These are phyloP conservation scores for Hecatera dysodea DNA, from an alignment of 2,888 invertebrate genomes.

Conservation along the genomic window DNA sequence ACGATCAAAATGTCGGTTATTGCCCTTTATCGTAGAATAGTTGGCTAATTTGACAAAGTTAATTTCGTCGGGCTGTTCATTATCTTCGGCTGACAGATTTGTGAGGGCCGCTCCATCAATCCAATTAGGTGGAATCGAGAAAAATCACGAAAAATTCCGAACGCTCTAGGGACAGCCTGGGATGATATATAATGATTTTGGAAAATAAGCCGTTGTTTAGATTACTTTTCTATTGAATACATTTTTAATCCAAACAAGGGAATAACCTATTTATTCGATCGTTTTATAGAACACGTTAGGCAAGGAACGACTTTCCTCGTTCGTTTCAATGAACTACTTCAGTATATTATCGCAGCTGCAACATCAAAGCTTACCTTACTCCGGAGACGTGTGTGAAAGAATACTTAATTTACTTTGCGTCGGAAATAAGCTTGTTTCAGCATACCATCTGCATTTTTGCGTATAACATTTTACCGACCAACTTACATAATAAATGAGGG, in stretches of 20 bases:
- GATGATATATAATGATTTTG: conserved; percentile 49
- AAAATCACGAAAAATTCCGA: conserved; percentile 73
- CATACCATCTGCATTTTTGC: conserved; percentile 82
- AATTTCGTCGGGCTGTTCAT: conserved; percentile 80
- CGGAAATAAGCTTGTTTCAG: conserved; percentile 69
- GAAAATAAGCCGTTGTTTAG: conserved; percentile 56
- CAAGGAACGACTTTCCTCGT: conserved; percentile 35
- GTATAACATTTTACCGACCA: conserved; percentile 77
- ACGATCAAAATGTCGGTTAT: conserved; percentile 56
- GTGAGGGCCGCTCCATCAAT: conserved; percentile 83
- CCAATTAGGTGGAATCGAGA: conserved; percentile 83
- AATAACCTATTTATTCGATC: conserved; percentile 39
- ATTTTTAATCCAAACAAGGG: conserved; percentile 16
- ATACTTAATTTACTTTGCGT: conserved; percentile 67
- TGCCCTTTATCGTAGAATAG: conserved; percentile 61
- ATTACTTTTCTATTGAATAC: conserved; percentile 32
- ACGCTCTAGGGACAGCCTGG: conserved; percentile 49
- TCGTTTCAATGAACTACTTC: conserved; percentile 43
- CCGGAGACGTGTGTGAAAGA: conserved; percentile 56
- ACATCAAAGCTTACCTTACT: conserved; percentile 65
- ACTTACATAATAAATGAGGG: conserved; percentile 89
- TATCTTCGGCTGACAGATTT: conserved; percentile 84
- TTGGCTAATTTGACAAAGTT: conserved; percentile 72
- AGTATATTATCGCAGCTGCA: conserved; percentile 55
- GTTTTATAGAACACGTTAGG: conserved; percentile 3